Conservation (phyloP, 2,113 vertebrate genomes). For the Indicator maculatus region DNA sequence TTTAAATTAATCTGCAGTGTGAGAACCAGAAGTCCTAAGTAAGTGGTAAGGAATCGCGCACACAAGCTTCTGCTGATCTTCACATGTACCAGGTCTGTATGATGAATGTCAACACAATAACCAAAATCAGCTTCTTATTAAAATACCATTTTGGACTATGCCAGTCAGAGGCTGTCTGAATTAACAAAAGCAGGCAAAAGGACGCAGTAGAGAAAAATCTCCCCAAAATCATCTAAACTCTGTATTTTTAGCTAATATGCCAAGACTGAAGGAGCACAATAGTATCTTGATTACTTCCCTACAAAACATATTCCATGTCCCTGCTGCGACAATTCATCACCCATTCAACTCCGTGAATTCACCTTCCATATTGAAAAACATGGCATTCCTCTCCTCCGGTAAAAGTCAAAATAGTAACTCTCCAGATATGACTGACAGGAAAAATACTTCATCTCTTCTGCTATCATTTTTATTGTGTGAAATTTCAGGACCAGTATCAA, state of each 20-base stretch:
- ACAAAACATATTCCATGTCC: not conserved
- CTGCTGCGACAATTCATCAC: not conserved
- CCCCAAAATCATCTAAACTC: not conserved
- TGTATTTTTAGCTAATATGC: not conserved
- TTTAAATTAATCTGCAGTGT: conserved; percentile 46
- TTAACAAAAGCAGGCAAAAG: not conserved
- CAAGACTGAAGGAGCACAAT: not conserved
- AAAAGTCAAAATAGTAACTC: conserved; percentile 10
- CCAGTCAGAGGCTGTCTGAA: not conserved
- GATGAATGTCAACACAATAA: not conserved
- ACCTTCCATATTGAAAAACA: not conserved
- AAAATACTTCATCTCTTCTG: not conserved
- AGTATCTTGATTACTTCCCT: not conserved
- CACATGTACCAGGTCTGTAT: not conserved
- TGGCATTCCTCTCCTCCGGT: not conserved
- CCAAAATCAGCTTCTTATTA: not conserved
- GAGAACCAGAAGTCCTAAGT: not conserved
- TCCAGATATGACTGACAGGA: not conserved
- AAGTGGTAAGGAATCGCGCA: not conserved
- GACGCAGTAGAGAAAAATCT: not conserved
- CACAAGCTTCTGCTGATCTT: not conserved
- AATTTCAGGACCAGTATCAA: not conserved
- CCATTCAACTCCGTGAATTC: not conserved
- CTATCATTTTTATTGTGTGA: not conserved
- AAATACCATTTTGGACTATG: not conserved